Evolutionary conservation across 2,888 invertebrate species (phyloP), one percentile per base, ranked within the genome.

Genomic region (Dicycla oo): DNA sequence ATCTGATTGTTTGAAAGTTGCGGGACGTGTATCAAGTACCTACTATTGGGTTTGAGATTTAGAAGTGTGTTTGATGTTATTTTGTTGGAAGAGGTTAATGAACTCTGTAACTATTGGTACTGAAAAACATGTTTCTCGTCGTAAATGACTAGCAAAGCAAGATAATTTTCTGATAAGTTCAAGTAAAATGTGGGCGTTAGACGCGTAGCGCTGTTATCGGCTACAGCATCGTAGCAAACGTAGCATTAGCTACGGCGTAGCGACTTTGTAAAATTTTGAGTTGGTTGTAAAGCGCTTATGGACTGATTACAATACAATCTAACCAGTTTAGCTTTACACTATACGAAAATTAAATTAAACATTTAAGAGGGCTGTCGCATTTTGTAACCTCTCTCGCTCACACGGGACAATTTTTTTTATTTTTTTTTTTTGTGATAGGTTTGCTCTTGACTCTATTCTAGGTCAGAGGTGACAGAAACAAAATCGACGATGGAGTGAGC

Each of bases 1-100:
- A 85, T 84, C 80, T 54, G 69, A 80, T 83, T 82, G 74, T 63
- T 40, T 38, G 18, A 57, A 71, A 57, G 62, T 81, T 75, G 63
- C 8, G 62, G 53, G 51, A 56, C 63, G 66, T 60, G 74, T 74
- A 26, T 53, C 74, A 45, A 65, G 53, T 70, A 34, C n/a, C n/a
- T n/a, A n/a, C 40, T 20, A 64, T 67, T 67, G 38, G 53, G 4
- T 78, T 82, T 40, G 15, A 57, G 43, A 53, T 53, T 53, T 18
- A 53, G 7, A 53, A 23, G 13, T 23, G 53, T 53, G 26, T 15
- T 26, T 3, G 26, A 26, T 51, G 54, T 40, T 18, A 5, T 47
- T 64, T 67, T 69, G 43, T 62, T 49, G 1, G 13, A 13, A 47
- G n/a, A 6, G 34, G 11, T 26, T 38, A 30, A 61, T 34, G 38